Conservation (phyloP, 2,113 vertebrate genomes). For the Phalacrocorax aristotelis region DNA sequence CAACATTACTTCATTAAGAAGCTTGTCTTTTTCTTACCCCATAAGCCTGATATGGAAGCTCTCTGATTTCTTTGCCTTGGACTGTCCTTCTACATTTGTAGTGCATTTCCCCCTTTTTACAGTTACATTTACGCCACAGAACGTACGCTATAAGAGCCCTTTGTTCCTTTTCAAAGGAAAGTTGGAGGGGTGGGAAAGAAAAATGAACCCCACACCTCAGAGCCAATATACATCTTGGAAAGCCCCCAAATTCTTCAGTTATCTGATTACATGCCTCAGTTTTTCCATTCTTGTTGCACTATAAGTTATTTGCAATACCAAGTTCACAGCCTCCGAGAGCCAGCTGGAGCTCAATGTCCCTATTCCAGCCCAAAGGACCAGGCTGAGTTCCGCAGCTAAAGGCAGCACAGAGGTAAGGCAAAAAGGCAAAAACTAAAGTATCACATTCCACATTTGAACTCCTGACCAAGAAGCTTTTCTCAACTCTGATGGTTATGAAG, state of each 20-base stretch:
- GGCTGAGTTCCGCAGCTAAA: background rate
- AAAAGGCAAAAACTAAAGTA: background rate
- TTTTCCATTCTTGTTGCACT: background rate
- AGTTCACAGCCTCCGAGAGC: background rate
- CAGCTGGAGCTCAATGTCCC: background rate
- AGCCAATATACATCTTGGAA: background rate
- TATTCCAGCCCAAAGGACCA: background rate
- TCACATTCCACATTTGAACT: background rate
- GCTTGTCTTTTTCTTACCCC: background rate
- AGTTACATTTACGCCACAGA: background rate
- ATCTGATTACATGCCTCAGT: background rate
- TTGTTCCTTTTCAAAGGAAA: background rate
- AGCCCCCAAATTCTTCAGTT: background rate
- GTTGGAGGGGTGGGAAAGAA: no score
- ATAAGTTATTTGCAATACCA: background rate
- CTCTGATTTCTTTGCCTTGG: background rate
- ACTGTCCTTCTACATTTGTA: background rate
- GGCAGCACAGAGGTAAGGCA: background rate
- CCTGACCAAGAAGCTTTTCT: background rate
- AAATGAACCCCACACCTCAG: background rate
- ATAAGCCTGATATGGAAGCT: background rate
- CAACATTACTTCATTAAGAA: background rate
- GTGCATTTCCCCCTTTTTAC: no score
- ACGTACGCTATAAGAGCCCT: background rate
- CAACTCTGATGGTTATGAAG: background rate